A percentile compares a stretch with the other conserved stretches of the same genome.
phyloP scores from a whole-genome alignment of 2,113 vertebrate genomes.

The Crocuta crocuta region DNA sequence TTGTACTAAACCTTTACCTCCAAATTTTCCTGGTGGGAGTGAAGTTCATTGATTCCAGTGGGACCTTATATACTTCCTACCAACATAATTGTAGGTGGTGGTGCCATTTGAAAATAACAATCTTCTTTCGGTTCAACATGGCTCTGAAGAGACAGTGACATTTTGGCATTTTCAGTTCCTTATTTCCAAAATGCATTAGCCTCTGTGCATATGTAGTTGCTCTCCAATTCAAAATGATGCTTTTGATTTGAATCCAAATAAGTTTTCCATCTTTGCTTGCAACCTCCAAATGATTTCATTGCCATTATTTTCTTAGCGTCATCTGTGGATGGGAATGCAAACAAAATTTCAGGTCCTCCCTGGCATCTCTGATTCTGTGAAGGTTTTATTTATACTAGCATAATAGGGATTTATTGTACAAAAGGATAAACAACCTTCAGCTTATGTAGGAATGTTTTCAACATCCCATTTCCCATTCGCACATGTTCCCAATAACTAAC shows the following conservation, averaged over 20 bases:
- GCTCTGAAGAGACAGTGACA: conserved; percentile 59
- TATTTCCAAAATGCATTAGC: conserved; percentile 57
- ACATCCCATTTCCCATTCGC: conserved; percentile 35
- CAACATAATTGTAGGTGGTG: background rate
- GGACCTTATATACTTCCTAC: background rate
- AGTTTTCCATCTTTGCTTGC: conserved; percentile 58
- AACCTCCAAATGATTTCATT: conserved; percentile 58
- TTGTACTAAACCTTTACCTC: conserved; percentile 37
- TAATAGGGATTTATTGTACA: conserved; percentile 61
- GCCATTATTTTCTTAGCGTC: conserved; percentile 55
- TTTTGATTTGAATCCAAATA: conserved; percentile 65
- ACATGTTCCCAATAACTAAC: conserved; percentile 68
- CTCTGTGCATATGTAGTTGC: background rate
- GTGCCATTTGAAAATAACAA: conserved; percentile 8
- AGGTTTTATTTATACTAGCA: conserved; percentile 68
- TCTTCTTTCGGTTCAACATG: conserved; percentile 44
- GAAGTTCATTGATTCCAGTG: background rate
- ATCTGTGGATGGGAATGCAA: conserved; percentile 73
- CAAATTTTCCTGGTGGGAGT: background rate
- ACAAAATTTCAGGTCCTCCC: conserved; percentile 71
- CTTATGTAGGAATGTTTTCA: conserved; percentile 64
- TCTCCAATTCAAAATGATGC: conserved; percentile 60
- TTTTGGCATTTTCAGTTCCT: conserved; percentile 67
- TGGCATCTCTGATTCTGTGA: conserved; percentile 46
- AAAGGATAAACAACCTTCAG: conserved; percentile 60